Conservation (phyloP, 1,140 invertebrate genomes). For the Lamellibrachia luymesi region DNA sequence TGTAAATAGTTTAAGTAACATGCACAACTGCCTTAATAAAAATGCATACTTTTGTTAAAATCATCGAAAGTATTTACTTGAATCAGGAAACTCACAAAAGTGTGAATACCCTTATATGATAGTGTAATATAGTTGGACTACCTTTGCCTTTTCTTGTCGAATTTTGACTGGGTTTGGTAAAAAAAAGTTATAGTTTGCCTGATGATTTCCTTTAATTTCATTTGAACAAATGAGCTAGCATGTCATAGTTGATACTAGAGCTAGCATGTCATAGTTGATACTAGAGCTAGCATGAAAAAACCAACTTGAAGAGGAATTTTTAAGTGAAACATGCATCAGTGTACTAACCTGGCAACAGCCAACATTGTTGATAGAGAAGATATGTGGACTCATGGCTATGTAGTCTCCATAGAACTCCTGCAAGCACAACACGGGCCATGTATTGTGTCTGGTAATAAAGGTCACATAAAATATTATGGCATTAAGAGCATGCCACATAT, state of each 20-base stretch:
- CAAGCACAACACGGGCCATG: conserved; percentile 30
- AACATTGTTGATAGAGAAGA: conserved; percentile 70
- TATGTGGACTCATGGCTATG: conserved; percentile 83
- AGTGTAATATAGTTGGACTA: neutral
- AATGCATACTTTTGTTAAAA: no score
- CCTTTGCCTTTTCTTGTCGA: neutral
- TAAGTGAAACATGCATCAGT: neutral
- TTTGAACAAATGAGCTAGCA: no score
- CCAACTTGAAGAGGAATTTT: neutral
- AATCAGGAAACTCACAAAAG: no score
- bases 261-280: neutral
- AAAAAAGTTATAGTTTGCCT: no score
- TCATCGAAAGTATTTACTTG: no score
- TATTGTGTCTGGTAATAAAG: neutral
- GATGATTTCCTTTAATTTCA: no score
- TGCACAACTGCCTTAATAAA: no score
- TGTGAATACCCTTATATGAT: no score
- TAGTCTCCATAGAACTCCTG: conserved; percentile 95
- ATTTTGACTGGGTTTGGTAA: no score
- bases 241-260: neutral
- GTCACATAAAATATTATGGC: neutral
- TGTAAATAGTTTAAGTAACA: no score
- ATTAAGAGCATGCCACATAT: no score
- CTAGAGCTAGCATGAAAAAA: neutral
- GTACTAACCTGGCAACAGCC: conserved; percentile 55